Evolutionary conservation across 2,888 invertebrate species (phyloP), one percentile per base, ranked within the genome.

Genomic region (Drosophila hawaiiensis): DNA sequence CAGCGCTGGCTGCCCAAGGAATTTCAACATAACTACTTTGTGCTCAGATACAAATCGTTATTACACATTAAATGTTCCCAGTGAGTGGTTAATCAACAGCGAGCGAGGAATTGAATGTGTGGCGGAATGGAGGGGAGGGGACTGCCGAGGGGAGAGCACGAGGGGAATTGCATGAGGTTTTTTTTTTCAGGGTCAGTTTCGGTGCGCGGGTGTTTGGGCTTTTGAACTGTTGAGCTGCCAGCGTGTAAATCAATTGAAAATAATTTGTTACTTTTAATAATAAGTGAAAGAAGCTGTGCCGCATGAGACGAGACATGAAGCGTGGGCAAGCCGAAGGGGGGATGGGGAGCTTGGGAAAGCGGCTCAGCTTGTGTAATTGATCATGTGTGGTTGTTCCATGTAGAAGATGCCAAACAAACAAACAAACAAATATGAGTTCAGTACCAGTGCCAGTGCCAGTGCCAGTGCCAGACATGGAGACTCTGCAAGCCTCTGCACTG

Each of bases 1-100:
- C 80, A 69, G 39, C 63, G 58, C 59, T 63, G 78, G 81, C 69
- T 85, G 84, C 78, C 74, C 91, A 85, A 84, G 90, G 92, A 92
- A 91, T 91, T 91, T 91, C 92, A 92, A 91, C 92, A 89, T 91
- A 91, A 87, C 90, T 88, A 87, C 87, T 87, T 90, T 87, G 87
- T 90, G 83, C 91, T 82, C 90, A 82, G 89, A 89, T 92, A 92
- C 92, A 92, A 92, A 92, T 92, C 92, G 92, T 91, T 92, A 92
- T 92, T 92, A 92, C 92, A 92, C 91, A 91, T 92, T 92, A 92
- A 92, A 91, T 91, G 91, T 90, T 92, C 91, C 82, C 91, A 91
- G 91, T 86, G 89, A 92, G 92, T 91, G 91, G 89, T 89, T 90
- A 89, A 89, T 90, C 89, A 89, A 89, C 90, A 86, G 79, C 61